Evolutionary conservation across 1,140 invertebrate species (phyloP), one percentile per base, ranked within the genome.

Genomic region (Proctacanthus coquilletti): DNA sequence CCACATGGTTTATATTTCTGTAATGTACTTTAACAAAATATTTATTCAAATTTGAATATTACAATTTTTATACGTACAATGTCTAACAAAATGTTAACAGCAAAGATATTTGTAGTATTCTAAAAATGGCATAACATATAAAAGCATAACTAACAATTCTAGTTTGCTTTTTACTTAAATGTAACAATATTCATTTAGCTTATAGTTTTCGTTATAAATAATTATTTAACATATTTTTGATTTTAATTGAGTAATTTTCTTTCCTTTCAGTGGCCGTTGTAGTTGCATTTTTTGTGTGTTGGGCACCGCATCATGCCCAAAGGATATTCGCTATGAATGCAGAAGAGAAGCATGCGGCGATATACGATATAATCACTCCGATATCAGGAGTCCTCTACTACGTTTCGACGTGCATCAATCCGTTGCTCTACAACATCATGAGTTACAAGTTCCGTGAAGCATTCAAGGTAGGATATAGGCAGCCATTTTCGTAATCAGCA

Each of bases 261-360:
- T 46, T 42, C 45, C 27, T 63, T 62, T 27, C 72, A 94, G 88
- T 91, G 42, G 85, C 84, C 15, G 86, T 94, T 18, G 86, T 89
- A 19, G 72, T 89, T 29, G 84, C 84, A 11, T 94, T 94, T 65
- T 91, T 92, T 65, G 65, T 91, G 13, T 92, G 86, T 60, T 93
- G 87, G 87, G 84, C 84, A 3, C 88, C 88, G n/a, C 93, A 91
- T 58, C 87, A 93, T 53, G 73, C 80, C 17, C 87, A 92, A 61
- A 59, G 87, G 13, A 64, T 91, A 14, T 67, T 88, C 42, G 77
- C 79, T 20, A 73, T 84, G 35, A 85, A 84, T 52, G 70, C 74
- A 17, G 18, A 52, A 5, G 46, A 59, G 29, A 50, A 59, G 25
- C 47, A 53, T 27, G 47, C 54, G 32, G 42, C 62, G 48, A 64